Percentiles rank a stretch among this genome's conserved stretches.
phyloP scores from a whole-genome alignment of 2,113 vertebrate species.

The Myotis yumanensis region DNA sequence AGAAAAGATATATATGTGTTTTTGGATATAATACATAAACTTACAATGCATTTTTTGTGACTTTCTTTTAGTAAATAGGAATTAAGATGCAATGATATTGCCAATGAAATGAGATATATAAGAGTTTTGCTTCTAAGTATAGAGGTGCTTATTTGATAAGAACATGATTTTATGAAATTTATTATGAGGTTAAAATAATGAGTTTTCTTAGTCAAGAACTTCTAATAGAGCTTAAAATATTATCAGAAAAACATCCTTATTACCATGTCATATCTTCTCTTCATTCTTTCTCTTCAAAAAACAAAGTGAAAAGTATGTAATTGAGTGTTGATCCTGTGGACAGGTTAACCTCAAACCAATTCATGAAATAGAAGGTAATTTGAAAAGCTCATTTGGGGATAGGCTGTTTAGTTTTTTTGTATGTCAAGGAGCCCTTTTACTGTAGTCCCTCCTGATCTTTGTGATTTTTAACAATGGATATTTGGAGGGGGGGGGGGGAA shows the following conservation, averaged over 20 bases:
- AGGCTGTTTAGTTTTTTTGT: not conserved
- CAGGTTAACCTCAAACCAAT: not conserved
- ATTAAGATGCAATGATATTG: not conserved
- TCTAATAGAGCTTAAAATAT: conserved; percentile 13
- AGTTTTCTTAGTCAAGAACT: conserved; percentile 1
- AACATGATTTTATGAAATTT: conserved; percentile 35
- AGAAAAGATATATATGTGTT: not conserved
- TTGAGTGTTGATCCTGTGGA: not conserved
- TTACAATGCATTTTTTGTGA: not conserved
- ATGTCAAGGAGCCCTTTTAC: not conserved
- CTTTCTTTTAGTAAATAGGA: not conserved
- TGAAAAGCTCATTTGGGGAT: not conserved
- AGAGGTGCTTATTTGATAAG: conserved; percentile 5
- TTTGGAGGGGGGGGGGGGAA: not conserved
- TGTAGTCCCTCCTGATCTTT: not conserved
- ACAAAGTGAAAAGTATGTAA: not conserved
- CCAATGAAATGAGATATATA: not conserved
- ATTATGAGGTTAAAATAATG: conserved; percentile 15
- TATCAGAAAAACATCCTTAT: not conserved
- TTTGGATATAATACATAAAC: not conserved
- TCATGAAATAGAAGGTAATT: not conserved
- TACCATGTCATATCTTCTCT: not conserved
- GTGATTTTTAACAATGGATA: conserved; percentile 35
- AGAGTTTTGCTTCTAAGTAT: not conserved
- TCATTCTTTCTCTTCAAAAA: conserved; percentile 38